These are phyloP conservation scores for Phylloscopus trochilus DNA, from an alignment of 2,113 vertebrate species.

Conservation along the genomic window DNA sequence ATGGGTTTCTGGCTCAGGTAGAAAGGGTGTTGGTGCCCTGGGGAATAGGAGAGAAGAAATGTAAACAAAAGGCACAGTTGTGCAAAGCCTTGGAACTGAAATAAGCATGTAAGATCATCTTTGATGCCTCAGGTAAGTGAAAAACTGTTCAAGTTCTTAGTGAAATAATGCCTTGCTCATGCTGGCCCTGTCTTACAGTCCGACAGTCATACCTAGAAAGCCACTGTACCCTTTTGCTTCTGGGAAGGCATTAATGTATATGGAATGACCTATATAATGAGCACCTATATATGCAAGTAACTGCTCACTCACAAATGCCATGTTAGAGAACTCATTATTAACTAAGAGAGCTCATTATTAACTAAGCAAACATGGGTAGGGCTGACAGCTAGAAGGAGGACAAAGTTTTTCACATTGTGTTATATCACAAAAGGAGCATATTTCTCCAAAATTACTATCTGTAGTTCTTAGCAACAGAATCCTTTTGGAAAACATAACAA, in stretches of 20 bases:
- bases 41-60: not conserved
- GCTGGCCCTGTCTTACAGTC: not conserved
- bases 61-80: not conserved
- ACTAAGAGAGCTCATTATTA: not conserved
- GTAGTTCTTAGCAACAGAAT: not conserved
- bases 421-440: not conserved
- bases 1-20: not conserved
- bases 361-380: not conserved
- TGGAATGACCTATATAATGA: not conserved
- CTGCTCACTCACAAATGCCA: not conserved
- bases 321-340: not conserved
- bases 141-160: not conserved
- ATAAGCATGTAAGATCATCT: not conserved
- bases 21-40: not conserved
- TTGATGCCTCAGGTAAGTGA: not conserved
- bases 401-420: not conserved
- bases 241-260: not conserved
- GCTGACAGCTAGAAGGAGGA: not conserved
- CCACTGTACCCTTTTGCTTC: not conserved
- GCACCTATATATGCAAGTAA: not conserved
- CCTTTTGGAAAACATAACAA: not conserved
- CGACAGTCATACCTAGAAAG: not conserved
- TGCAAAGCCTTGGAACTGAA: constrained; percentile 20
- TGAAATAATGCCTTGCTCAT: not conserved
- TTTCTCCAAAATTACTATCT: not conserved